Evolutionary conservation across 2,113 vertebrate genomes (phyloP), one percentile per base, ranked within the genome.

Genomic region (Quiscalus mexicanus): DNA sequence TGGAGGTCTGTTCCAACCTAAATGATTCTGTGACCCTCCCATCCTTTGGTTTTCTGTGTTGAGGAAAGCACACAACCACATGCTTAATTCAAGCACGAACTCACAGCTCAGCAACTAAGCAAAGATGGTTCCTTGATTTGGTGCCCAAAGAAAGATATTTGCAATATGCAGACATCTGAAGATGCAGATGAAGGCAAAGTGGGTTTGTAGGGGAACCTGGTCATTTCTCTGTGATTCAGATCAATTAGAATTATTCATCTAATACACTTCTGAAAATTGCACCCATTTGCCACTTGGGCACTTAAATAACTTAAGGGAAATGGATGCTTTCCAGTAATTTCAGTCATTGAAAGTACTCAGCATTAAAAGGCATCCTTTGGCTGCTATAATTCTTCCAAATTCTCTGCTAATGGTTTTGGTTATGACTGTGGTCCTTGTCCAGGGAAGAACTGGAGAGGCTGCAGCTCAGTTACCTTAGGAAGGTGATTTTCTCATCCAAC

Each of bases 261-360:
- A 75, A 75, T 18, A 81, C 49, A n/a, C 52, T 78, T 90, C 5
- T 47, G 47, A 95, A 96, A 95, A 95, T 75, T 93, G 44, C 56
- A 89, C 73, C 37, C 80, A 91, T 95, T 92, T 95, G 73, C 89
- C 64, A 84, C 69, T 95, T 37, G 64, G 80, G 52, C 80, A 90
- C 89, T 95, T 93, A 92, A 92, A 90, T 90, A 86, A 90, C 88
- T 95, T 84, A 70, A 81, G 56, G 76, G 86, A 95, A 96, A 95
- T 89, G 79, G 91, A 84, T 1, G 0, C 64, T 81, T 96, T 93
- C 86, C 86, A 95, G 91, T 95, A 96, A 96, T 93, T 95, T 92
- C 93, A 92, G 76, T 75, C 86, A 81, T 25, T 71, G 89, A 96
- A 68, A 90, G 73, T 95, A 90, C 90, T 95, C 76, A 86, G 42